phyloP scores from a whole-genome alignment of 2,113 vertebrate species.

The Thinocorus orbignyianus region DNA sequence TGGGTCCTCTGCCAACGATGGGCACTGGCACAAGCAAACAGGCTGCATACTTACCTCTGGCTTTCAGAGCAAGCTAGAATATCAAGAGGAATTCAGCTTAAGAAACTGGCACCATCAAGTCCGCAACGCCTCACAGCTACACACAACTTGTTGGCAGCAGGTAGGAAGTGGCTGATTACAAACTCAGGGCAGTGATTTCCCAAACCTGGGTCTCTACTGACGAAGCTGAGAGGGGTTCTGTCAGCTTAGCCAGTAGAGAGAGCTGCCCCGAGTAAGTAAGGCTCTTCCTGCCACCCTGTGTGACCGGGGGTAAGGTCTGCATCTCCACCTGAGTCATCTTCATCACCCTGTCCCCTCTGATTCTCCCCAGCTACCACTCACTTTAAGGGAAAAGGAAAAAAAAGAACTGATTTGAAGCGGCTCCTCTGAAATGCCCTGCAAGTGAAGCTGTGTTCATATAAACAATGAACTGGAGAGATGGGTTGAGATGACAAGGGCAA shows the following conservation, averaged over 20 bases:
- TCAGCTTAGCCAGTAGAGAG: constrained; percentile 36
- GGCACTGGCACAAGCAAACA: constrained; percentile 49
- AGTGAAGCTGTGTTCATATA: not conserved
- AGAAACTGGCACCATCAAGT: not conserved
- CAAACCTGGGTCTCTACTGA: constrained; percentile 24
- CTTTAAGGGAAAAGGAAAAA: not conserved
- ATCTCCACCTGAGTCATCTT: not conserved
- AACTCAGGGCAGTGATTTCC: not conserved
- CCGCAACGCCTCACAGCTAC: constrained; percentile 35
- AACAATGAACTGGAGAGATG: not conserved
- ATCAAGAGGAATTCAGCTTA: constrained; percentile 38
- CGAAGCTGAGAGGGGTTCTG: not conserved
- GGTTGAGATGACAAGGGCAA: not conserved
- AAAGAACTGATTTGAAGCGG: not conserved
- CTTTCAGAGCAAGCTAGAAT: constrained; percentile 8
- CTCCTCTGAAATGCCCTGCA: not conserved
- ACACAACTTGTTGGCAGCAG: not conserved
- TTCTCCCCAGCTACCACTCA: not conserved
- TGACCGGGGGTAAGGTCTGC: not conserved
- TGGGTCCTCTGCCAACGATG: not conserved
- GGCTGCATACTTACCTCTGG: constrained; percentile 67
- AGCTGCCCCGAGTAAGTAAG: not conserved
- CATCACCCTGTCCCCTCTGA: not conserved
- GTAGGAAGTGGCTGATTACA: not conserved
- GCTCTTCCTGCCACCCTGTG: not conserved